Conservation (phyloP, 2,888 invertebrate species). For the Chaitophorus viminalis region DNA sequence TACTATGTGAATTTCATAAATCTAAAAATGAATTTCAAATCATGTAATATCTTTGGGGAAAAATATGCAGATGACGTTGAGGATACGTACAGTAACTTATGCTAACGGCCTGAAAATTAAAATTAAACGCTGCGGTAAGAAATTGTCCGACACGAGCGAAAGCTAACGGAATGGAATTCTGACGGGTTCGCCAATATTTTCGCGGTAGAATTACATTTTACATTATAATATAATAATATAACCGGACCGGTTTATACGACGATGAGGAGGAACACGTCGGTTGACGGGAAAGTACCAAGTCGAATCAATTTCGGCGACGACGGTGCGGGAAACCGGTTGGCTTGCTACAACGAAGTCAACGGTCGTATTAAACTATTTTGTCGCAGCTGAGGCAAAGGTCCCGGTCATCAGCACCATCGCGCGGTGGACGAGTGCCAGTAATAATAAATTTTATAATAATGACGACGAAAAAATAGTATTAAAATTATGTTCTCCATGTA, state of each 20-base stretch:
- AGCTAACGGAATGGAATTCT: neutral
- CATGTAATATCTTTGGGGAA: no score
- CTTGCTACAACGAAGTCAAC: neutral
- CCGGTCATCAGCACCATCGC: neutral
- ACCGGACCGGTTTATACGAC: neutral
- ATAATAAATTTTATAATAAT: neutral
- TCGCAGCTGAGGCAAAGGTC: neutral
- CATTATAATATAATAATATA: no score
- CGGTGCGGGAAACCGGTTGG: neutral
- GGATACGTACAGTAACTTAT: no score
- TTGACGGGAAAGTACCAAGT: neutral
- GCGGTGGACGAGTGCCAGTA: neutral
- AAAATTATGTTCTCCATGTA: neutral
- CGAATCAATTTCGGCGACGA: neutral
- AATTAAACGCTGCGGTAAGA: no score
- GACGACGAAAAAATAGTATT: neutral
- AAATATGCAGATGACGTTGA: no score
- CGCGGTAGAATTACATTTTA: neutral
- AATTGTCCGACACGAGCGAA: neutral
- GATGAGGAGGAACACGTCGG: neutral
- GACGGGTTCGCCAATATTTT: neutral
- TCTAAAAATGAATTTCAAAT: no score
- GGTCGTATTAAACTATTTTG: neutral
- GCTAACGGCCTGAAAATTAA: no score
- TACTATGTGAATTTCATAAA: no score